Evolutionary conservation across 2,888 invertebrate genomes (phyloP).

Genomic region (Tortricodes alternella): DNA sequence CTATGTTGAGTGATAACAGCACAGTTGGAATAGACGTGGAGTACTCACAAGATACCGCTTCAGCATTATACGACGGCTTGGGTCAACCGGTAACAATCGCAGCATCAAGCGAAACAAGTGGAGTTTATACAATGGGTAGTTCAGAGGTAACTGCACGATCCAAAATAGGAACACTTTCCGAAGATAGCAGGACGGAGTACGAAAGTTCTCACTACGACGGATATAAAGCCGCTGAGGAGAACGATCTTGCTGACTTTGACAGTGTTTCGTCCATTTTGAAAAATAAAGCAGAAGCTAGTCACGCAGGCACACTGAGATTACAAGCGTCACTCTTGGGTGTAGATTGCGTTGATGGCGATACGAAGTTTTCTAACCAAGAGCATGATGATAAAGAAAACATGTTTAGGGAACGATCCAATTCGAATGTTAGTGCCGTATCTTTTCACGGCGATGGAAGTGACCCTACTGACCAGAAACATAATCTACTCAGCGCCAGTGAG

Average conservation of each 20-base stretch:
- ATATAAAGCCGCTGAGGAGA: conserved; percentile 79
- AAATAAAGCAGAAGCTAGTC: conserved; percentile 74
- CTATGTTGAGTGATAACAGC: conserved; percentile 88
- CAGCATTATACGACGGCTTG: conserved; percentile 80
- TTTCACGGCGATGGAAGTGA: conserved; percentile 95
- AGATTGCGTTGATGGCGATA: conserved; percentile 79
- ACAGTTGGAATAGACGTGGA: conserved; percentile 86
- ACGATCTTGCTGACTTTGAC: conserved; percentile 76
- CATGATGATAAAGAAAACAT: conserved; percentile 72
- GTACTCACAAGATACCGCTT: conserved; percentile 81
- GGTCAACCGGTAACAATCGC: conserved; percentile 82
- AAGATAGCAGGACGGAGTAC: conserved; percentile 71
- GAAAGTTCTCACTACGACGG: conserved; percentile 82
- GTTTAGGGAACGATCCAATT: conserved; percentile 88
- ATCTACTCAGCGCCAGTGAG: conserved; percentile 91
- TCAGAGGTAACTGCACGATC: conserved; percentile 84
- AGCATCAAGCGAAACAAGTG: conserved; percentile 92
- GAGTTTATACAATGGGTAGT: conserved; percentile 91
- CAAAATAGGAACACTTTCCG: conserved; percentile 80
- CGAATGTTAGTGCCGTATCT: conserved; percentile 90
- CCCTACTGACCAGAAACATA: conserved; percentile 90
- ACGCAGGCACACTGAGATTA: conserved; percentile 49
- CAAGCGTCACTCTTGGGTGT: conserved; percentile 54
- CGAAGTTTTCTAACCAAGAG: conserved; percentile 62
- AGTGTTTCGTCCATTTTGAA: conserved; percentile 77